Percentiles rank a stretch among this genome's conserved stretches.
Evolutionary conservation across 1,140 invertebrate genomes (phyloP).

Genomic region (Bombyx mori): ASM3026992v2 NC_085120.1:73001-73500

Average conservation of each 20-base stretch:
- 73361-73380: slow-evolving; percentile 55
- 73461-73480: slow-evolving; percentile 31
- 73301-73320: slow-evolving; percentile 42
- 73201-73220: slow-evolving; percentile 76
- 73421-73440: slow-evolving; percentile 24
- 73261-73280: slow-evolving; percentile 91
- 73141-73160: slow-evolving; percentile 85
- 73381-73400: slow-evolving; percentile 33
- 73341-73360: slow-evolving; percentile 73
- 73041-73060: slow-evolving; percentile 81
- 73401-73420: slow-evolving; percentile 49
- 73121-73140: slow-evolving; percentile 82
- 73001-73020: slow-evolving; percentile 84
- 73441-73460: slow-evolving; percentile 5
- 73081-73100: slow-evolving; percentile 85
- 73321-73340: slow-evolving; percentile 44
- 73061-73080: slow-evolving; percentile 91
- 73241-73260: slow-evolving; percentile 84
- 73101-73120: slow-evolving; percentile 87
- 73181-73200: slow-evolving; percentile 85
- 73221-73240: slow-evolving; percentile 75
- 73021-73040: slow-evolving; percentile 80
- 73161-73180: slow-evolving; percentile 84
- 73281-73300: slow-evolving; percentile 72
- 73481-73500: slow-evolving; percentile 38